Percentiles rank a stretch among this genome's conserved stretches.
Conservation (phyloP, 2,888 invertebrate species). For the Diachrysia chrysitis region DNA sequence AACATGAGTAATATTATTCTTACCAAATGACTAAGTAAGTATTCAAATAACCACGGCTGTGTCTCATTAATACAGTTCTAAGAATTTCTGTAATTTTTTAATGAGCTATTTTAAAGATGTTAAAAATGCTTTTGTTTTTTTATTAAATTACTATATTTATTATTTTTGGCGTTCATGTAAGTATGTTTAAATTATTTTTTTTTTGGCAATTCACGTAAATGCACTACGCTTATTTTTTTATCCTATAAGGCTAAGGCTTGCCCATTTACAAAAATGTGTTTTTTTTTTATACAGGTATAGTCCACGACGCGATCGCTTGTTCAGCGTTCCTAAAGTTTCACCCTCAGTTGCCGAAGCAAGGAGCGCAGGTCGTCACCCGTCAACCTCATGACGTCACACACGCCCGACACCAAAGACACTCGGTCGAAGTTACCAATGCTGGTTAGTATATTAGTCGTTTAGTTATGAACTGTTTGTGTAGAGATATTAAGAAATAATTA, state of each 20-base stretch:
- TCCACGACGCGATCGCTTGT: slow-evolving; percentile 99
- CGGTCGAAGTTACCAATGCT: slow-evolving; percentile 94
- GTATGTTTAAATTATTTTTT: too few relatives aligned
- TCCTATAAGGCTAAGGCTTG: too few relatives aligned
- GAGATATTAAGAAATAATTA: too few relatives aligned
- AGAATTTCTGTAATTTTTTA: slow-evolving; percentile 16
- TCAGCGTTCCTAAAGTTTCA: slow-evolving; percentile 98
- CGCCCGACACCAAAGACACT: slow-evolving; percentile 92
- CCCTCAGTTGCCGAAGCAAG: slow-evolving; percentile 94
- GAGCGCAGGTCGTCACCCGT: slow-evolving; percentile 92
- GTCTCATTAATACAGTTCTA: slow-evolving; percentile 14
- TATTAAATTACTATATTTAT: too few relatives aligned
- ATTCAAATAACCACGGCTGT: slow-evolving; percentile 8
- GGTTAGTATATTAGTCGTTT: slow-evolving; percentile 67
- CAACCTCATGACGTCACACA: slow-evolving; percentile 66
- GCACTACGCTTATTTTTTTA: too few relatives aligned
- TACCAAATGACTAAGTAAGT: neutral
- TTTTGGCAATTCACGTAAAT: too few relatives aligned
- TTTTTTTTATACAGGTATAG: slow-evolving; percentile 95
- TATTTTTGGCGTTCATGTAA: too few relatives aligned
- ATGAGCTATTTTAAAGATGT: neutral
- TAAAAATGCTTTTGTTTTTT: too few relatives aligned
- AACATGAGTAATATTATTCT: slow-evolving; percentile 18
- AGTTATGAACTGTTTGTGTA: too few relatives aligned
- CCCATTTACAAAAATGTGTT: too few relatives aligned